Evolutionary conservation across 2,888 invertebrate species (phyloP).

Genomic region (Perithous albicinctus): DNA sequence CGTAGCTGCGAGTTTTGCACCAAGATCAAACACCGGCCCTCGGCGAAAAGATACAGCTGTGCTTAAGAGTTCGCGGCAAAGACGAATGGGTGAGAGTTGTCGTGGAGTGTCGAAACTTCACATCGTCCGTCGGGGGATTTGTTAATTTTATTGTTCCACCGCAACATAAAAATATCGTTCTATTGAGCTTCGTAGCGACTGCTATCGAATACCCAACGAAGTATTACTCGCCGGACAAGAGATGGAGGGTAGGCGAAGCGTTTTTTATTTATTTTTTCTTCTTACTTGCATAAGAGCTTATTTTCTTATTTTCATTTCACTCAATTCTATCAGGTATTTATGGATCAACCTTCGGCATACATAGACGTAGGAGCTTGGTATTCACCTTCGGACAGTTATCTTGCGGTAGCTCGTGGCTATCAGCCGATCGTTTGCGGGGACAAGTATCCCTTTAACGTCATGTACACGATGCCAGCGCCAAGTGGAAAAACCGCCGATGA

Average conservation of each 20-base stretch:
- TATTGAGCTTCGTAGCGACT: conserved; percentile 81
- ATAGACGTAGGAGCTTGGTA: conserved; percentile 82
- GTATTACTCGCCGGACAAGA: conserved; percentile 83
- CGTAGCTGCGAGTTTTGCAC: conserved; percentile 79
- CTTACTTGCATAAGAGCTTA: not conserved
- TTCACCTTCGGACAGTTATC: conserved; percentile 81
- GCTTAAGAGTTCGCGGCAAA: conserved; percentile 80
- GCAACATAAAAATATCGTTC: conserved; percentile 80
- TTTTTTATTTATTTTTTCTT: too few relatives aligned
- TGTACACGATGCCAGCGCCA: conserved; percentile 79
- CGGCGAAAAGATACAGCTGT: conserved; percentile 82
- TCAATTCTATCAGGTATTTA: conserved; percentile 77
- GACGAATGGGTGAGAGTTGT: conserved; percentile 81
- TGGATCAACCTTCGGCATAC: conserved; percentile 82
- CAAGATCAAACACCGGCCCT: conserved; percentile 81
- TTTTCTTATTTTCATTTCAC: not conserved
- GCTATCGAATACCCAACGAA: conserved; percentile 82
- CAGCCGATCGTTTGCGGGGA: conserved; percentile 82
- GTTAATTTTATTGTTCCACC: conserved; percentile 83
- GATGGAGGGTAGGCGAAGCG: conserved; percentile 80
- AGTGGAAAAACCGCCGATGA: conserved; percentile 66
- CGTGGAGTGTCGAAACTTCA: conserved; percentile 83
- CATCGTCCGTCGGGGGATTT: conserved; percentile 81
- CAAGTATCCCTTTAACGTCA: conserved; percentile 82
- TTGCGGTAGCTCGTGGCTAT: conserved; percentile 79